Conservation (phyloP, 2,888 invertebrate genomes). For the Bellardia bayeri region DNA sequence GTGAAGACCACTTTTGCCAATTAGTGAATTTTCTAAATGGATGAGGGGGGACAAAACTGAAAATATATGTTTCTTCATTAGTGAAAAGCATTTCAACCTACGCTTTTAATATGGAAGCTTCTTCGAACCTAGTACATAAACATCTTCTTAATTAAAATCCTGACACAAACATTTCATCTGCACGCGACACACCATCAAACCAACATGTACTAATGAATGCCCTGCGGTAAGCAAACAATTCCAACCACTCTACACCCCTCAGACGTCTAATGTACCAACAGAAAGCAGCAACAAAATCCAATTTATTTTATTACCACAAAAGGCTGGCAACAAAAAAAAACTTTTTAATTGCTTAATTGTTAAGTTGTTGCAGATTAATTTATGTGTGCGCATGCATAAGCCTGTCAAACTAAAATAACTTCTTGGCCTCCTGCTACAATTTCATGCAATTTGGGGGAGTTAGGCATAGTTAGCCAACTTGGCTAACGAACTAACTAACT, state of each 20-base stretch:
- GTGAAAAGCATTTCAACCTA: conserved; percentile 82
- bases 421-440: neutral
- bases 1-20: conserved; percentile 77
- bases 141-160: conserved; percentile 83
- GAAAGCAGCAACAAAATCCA: conserved; percentile 54
- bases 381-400: conserved; percentile 71
- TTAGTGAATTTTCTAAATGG: conserved; percentile 79
- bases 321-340: conserved; percentile 51
- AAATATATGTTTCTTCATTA: conserved; percentile 80
- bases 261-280: neutral
- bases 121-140: conserved; percentile 83
- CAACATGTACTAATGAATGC: conserved; percentile 66
- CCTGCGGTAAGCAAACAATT: conserved; percentile 58
- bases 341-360: conserved; percentile 83
- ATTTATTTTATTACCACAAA: conserved; percentile 75
- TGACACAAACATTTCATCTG: conserved; percentile 78
- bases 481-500: neutral
- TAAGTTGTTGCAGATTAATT: conserved; percentile 75
- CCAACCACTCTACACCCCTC: neutral
- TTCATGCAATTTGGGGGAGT: conserved; percentile 1
- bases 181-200: conserved; percentile 68
- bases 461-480: neutral
- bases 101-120: conserved; percentile 81
- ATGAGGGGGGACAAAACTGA: conserved; percentile 15
- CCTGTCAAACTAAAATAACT: conserved; percentile 14